phyloP scores from a whole-genome alignment of 30 jellyfish, hydroid and myxozoan species.

The Aurelia sp. region DNA sequence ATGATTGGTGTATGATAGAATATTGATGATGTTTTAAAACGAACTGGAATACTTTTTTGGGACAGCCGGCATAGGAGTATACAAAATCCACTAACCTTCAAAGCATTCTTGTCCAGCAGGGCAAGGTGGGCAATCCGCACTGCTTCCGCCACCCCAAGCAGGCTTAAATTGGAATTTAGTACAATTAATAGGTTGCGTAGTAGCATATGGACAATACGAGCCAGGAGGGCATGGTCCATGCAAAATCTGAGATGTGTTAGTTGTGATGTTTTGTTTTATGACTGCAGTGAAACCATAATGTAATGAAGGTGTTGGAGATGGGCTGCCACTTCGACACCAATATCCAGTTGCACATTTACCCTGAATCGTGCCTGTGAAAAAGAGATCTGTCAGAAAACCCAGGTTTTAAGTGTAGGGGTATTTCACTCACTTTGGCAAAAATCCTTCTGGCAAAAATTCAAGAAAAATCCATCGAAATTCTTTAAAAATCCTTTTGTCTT shows the following conservation, averaged over 20 bases:
- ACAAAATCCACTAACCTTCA: conserved; percentile 66
- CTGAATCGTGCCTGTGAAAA: conserved; percentile 69
- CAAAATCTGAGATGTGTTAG: conserved; percentile 44
- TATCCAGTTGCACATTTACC: conserved; percentile 90
- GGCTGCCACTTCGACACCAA: conserved; percentile 97
- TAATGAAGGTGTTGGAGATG: conserved; percentile 93
- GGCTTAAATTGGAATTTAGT: conserved; percentile 79
- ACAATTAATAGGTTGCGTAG: conserved; percentile 78
- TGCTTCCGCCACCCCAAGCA: conserved; percentile 87
- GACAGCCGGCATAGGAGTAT: too few species aligned
- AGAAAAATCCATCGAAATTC: too few species aligned
- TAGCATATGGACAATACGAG: conserved; percentile 79
- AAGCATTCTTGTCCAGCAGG: conserved; percentile 97
- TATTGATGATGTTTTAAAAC: too few species aligned
- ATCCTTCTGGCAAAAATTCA: too few species aligned
- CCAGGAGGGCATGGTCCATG: conserved; percentile 99
- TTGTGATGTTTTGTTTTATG: conserved; percentile 9
- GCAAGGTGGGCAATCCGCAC: conserved; percentile 90
- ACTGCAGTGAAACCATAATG: conserved; percentile 27
- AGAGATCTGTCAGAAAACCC: not conserved
- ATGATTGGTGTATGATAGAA: too few species aligned
- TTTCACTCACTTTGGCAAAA: too few species aligned
- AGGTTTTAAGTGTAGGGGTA: too few species aligned
- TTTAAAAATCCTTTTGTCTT: too few species aligned
- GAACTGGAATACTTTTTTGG: too few species aligned